Percentiles rank a stretch among this genome's conserved stretches.
Evolutionary conservation across 2,888 invertebrate genomes (phyloP).

Genomic region (Callimorpha dominula): DNA sequence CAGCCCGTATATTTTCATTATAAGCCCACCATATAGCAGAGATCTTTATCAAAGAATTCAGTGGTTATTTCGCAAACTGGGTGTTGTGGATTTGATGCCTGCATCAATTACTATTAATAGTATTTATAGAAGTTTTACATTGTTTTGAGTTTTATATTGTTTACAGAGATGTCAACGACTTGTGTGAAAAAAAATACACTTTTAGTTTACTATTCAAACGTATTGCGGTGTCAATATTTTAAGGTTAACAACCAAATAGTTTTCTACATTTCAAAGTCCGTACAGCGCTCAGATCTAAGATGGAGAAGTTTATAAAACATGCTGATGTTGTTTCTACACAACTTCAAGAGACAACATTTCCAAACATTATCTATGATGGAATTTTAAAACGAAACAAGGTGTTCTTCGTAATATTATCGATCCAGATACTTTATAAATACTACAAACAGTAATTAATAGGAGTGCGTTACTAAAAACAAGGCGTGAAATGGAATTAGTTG

Average conservation of each 20-base stretch:
- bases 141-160: no score
- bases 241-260: neutral
- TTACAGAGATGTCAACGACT: neutral
- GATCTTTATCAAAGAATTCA: neutral
- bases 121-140: no score
- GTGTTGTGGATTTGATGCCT: neutral
- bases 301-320: neutral
- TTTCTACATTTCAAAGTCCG: neutral
- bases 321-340: neutral
- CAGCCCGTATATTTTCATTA: no score
- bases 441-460: constrained; percentile 8
- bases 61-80: neutral
- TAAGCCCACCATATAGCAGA: no score
- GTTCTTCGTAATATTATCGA: neutral
- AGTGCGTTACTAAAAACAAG: constrained; percentile 1
- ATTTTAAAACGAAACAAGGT: neutral
- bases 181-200: neutral
- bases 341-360: neutral
- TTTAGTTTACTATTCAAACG: neutral
- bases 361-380: neutral
- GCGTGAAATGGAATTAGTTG: constrained; percentile 7
- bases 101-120: neutral
- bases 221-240: neutral
- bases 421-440: neutral
- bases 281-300: neutral